Percentiles rank a stretch among this genome's conserved stretches.
These are phyloP conservation scores for Eulimnadia texana DNA, from an alignment of 1,140 invertebrate genomes.

Conservation along the genomic window DNA sequence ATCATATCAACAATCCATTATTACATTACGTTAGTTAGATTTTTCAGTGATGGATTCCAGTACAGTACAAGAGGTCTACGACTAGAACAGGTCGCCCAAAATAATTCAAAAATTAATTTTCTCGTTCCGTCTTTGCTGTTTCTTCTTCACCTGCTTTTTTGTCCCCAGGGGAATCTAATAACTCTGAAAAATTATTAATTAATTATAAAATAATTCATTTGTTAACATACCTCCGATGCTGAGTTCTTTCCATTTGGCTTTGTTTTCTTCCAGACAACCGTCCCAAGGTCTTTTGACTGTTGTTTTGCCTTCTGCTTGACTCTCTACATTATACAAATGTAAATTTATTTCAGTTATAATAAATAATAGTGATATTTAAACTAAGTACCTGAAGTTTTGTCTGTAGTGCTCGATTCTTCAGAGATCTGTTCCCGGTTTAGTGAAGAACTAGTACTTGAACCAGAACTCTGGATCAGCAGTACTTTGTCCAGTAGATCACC, in stretches of 20 bases:
- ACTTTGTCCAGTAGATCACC: conserved; percentile 76
- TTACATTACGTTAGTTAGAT: too few relatives aligned
- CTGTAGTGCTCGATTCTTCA: conserved; percentile 18
- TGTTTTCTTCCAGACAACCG: conserved; percentile 62
- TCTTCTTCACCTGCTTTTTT: too few relatives aligned
- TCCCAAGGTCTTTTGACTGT: conserved; percentile 46
- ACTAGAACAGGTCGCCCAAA: too few relatives aligned
- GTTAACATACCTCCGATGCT: conserved; percentile 52
- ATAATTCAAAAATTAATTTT: too few relatives aligned
- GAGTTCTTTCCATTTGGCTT: conserved; percentile 74
- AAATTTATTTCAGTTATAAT: not conserved
- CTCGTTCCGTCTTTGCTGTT: too few relatives aligned
- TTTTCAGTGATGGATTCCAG: too few relatives aligned
- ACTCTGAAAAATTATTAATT: too few relatives aligned
- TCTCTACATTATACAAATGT: not conserved
- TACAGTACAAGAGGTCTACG: too few relatives aligned
- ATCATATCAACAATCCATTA: too few relatives aligned
- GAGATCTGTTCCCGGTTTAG: conserved; percentile 18
- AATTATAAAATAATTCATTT: not conserved
- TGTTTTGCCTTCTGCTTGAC: not conserved
- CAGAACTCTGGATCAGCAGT: conserved; percentile 17
- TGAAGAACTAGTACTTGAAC: conserved; percentile 22
- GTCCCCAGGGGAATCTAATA: too few relatives aligned
- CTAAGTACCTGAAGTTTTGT: not conserved
- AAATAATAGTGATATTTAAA: too few relatives aligned